These are phyloP conservation scores for Platyura marginata DNA, from an alignment of 1,140 invertebrate species.

Conservation along the genomic window DNA sequence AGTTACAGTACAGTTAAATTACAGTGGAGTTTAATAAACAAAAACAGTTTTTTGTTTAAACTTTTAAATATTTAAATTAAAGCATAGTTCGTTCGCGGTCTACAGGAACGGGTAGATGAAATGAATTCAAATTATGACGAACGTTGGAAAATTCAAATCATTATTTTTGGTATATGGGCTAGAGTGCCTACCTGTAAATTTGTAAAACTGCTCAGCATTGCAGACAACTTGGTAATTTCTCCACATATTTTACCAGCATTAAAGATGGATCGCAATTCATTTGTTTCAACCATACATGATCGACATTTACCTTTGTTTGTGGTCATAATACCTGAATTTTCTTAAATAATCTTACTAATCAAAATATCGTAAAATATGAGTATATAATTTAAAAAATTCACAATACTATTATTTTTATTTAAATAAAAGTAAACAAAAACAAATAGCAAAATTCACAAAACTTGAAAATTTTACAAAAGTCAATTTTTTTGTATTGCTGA, in stretches of 20 bases:
- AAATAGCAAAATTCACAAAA: no score
- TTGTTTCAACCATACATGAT: not conserved
- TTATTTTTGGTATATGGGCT: not conserved
- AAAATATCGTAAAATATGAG: no score
- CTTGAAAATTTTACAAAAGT: no score
- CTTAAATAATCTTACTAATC: no score
- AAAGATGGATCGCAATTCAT: not conserved
- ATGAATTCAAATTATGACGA: not conserved
- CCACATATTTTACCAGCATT: not conserved
- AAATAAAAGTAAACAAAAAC: no score
- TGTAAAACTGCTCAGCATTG: not conserved
- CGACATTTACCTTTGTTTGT: no score
- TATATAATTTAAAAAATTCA: no score
- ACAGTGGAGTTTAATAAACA: not conserved
- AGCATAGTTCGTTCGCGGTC: no score
- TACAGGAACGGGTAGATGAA: no score
- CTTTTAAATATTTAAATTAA: not conserved
- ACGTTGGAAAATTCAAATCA: not conserved
- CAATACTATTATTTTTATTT: no score
- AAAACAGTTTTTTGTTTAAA: not conserved
- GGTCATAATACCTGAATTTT: no score
- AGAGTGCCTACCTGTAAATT: not conserved
- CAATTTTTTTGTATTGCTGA: no score
- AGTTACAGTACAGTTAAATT: not conserved
- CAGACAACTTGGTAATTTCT: not conserved